Percentiles rank a stretch among this genome's conserved stretches.
Conservation (phyloP, 2,888 invertebrate genomes). For the Tiliacea citrago region DNA sequence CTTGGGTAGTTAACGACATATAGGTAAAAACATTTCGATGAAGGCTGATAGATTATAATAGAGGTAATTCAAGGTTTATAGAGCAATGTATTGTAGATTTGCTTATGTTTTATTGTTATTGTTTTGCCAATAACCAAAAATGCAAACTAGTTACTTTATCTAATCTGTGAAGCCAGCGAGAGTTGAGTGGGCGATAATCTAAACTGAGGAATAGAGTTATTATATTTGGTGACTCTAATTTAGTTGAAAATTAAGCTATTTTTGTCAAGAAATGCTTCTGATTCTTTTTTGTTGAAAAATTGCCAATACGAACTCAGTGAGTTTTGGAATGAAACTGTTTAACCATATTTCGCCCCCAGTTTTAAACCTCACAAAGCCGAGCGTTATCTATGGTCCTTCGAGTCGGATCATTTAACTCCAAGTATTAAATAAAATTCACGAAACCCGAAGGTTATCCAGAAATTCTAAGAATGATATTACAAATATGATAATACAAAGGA, state of each 20-base stretch:
- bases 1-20: conserved; percentile 47
- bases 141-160: not conserved
- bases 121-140: not conserved
- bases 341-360: not conserved
- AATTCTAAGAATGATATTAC: too few species aligned
- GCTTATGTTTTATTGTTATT: not conserved
- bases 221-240: not conserved
- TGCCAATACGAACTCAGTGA: not conserved
- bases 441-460: not conserved
- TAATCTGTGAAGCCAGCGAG: not conserved
- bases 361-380: not conserved
- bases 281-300: not conserved
- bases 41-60: conserved; percentile 49
- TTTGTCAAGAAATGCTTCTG: not conserved
- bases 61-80: conserved; percentile 24
- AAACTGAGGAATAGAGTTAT: not conserved
- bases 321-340: not conserved
- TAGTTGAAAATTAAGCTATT: not conserved
- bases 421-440: not conserved
- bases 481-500: not conserved
- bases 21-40: conserved; percentile 48
- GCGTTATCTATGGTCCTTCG: not conserved
- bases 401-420: not conserved
- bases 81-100: conserved; percentile 28
- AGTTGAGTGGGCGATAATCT: not conserved